Evolutionary conservation across 2,113 vertebrate genomes (phyloP), one percentile per base, ranked within the genome.

Genomic region (Zosterops hypoxanthus): DNA sequence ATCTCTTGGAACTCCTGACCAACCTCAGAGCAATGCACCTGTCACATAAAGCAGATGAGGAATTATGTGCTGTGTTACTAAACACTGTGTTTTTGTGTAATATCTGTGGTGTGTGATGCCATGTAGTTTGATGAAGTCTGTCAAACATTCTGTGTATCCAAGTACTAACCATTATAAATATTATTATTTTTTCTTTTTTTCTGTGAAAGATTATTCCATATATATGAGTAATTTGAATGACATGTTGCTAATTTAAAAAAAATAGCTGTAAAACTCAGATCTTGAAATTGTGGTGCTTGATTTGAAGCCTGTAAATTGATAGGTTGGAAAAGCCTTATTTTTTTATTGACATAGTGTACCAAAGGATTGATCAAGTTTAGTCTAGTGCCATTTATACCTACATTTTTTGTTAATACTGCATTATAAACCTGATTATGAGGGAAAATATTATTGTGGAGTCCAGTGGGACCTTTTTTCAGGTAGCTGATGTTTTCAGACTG

Each of bases 381-480:
- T 53, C 42, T 36, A 5, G 65, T 75, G 49, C 68, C 49, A 4
- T 24, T 25, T 52, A 23, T 34, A 34, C 14, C 49, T 85, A 7
- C 9, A 0, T 91, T 82, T 81, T 93, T 93, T 66, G 70, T 72
- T 79, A 86, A 55, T 86, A 25, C 22, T 84, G 61, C n/a, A 24
- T 92, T 75, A 86, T 64, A 88, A 91, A 79, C 50, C 31, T 69
- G 88, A 93, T 93, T 79, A 86, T 86, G 86, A 55, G 44, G 72
- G 39, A 64, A 77, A 92, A 72, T 49, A 6, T 13, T 39, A 2
- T 22, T n/a, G 33, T 63, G 63, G 46, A 63, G 31, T 78, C 82
- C 76, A 88, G 23, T 25, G 81, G 76, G 71, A 86, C 70, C 63
- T 73, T 90, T 79, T 86, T 77, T 63, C 49, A 68, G 52, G 69